Base-by-base conservation (phyloP, 2,888 invertebrate genomes). In the Dendrolimus pini region DNA sequence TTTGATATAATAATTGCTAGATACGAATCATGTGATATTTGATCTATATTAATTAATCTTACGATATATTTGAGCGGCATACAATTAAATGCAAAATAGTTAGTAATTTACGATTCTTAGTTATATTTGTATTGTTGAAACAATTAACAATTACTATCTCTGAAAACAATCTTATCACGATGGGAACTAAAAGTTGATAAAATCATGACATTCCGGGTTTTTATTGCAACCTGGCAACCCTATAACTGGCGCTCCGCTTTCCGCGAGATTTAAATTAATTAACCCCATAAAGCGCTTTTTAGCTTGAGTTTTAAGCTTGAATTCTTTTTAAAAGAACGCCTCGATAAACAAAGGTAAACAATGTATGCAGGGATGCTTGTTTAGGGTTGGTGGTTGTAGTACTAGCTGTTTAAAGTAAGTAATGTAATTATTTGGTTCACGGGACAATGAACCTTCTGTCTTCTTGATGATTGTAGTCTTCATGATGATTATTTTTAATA, bases 231-330 rank as follows among this genome's bases (percentile, higher is more conserved):
- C 47, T 9, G 47, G 47, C 12, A 47, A 47, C 47, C 2, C 47
- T 10, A 47, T 47, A 10, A 12, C 47, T 3, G 9, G 12, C 59
- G 53, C 56, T 53, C 41, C 55, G 55, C 54, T 67, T 68, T 72
- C 66, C 64, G 62, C 68, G 65, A 76, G 78, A 80, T 83, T 84
- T 83, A 79, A 85, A 85, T 85, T 85, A 85, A 86, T 86, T 86
- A 85, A 83, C 77, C 56, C 77, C 78, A 78, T 77, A 76, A 73
- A 76, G 70, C 58, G 55, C 69, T 73, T 76, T 76, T 79, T 70
- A 62, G 61, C 64, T 69, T 69, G 67, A 73, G 70, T 76, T 73
- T 65, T 68, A 67, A 69, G 63, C 47, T 47, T 61, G 66, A 62
- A 75, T 77, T 78, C 73, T 75, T 74, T 30, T 75, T 68, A 59